Evolutionary conservation across 1,140 invertebrate species (phyloP).

Genomic region (Acromyrmex charruanus): DNA sequence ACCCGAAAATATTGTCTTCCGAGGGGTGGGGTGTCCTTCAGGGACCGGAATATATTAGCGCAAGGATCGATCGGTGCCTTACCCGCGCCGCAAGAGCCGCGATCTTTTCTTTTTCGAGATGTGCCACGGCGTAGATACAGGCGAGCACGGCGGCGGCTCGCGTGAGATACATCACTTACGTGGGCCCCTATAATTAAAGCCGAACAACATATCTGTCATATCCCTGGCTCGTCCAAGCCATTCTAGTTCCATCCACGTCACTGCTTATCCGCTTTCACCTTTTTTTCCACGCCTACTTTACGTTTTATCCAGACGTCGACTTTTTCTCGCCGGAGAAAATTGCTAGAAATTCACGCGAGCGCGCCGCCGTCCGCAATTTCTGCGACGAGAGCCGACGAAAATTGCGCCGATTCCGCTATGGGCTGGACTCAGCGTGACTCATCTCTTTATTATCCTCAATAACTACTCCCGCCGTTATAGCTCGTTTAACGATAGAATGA

Average conservation of each 20-base stretch:
- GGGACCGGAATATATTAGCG: constrained; percentile 74
- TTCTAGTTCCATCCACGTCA: constrained; percentile 62
- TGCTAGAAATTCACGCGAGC: constrained; percentile 63
- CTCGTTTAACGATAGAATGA: constrained; percentile 31
- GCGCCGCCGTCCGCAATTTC: constrained; percentile 58
- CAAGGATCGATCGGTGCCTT: constrained; percentile 72
- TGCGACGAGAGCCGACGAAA: constrained; percentile 60
- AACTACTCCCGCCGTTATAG: constrained; percentile 25
- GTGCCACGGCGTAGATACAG: constrained; percentile 24
- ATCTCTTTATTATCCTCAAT: constrained; percentile 53
- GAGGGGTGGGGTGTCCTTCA: constrained; percentile 71
- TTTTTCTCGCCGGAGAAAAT: constrained; percentile 62
- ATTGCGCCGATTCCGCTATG: constrained; percentile 47
- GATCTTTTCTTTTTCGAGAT: constrained; percentile 71
- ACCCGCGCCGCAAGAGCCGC: constrained; percentile 36
- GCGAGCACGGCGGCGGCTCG: constrained; percentile 51
- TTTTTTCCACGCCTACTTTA: constrained; percentile 62
- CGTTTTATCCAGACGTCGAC: constrained; percentile 62
- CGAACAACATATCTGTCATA: constrained; percentile 77
- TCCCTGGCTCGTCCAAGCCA: constrained; percentile 67
- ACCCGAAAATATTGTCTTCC: constrained; percentile 85
- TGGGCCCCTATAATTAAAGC: constrained; percentile 75
- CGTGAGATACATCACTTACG: constrained; percentile 73
- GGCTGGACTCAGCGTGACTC: constrained; percentile 31
- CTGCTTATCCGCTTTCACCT: constrained; percentile 68